Base-by-base conservation (phyloP, 2,888 invertebrate genomes). In the Xestobium rufovillosum region DNA sequence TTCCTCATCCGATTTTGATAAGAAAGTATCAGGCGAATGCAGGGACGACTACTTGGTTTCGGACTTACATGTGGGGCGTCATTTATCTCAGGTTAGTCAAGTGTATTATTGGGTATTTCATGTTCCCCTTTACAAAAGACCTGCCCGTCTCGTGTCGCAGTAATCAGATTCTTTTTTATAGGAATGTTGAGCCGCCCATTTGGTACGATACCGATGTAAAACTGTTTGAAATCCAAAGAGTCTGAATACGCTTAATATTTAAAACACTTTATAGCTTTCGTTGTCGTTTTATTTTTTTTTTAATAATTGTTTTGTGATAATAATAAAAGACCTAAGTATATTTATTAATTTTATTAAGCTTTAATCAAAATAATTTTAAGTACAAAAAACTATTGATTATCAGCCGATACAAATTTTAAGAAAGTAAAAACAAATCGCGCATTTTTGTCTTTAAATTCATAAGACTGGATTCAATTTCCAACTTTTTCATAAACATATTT, bases 141-240 rank as follows among this genome's bases (percentile, higher is more conserved):
- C n/a, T n/a, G n/a, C n/a, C n/a, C n/a, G n/a, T n/a, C n/a, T n/a
- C n/a, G n/a, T n/a, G 12, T 9, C 15, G 6, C 8, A 12, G 12
- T 4, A 10, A 17, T n/a, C n/a, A n/a, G n/a, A n/a, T n/a, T n/a
- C 28, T 42, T 42, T 50, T 41, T 69, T 74, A 29, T 70, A 90
- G 95, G 56, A 98, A 98, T 68, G 86, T 95, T 36, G 96, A 97
- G 62, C 98, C 98, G 8, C 96, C 98, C 0, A 87, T 98, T 50
- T 98, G 98, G 98, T 97, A 96, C 66, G 97, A 98, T 64, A 98
- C 98, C 0, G 92, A 97, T 59, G 97, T 98, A 33, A 96, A 96
- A 66, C 72, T 98, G 45, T 98, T 98, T 70, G 98, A 98, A 73
- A 97, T 98, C 57, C 97, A 98, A 65, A 75, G 90, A 57, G 87